phyloP scores from a whole-genome alignment of 2,888 invertebrate species.

The Drosophila paramelanica region DNA sequence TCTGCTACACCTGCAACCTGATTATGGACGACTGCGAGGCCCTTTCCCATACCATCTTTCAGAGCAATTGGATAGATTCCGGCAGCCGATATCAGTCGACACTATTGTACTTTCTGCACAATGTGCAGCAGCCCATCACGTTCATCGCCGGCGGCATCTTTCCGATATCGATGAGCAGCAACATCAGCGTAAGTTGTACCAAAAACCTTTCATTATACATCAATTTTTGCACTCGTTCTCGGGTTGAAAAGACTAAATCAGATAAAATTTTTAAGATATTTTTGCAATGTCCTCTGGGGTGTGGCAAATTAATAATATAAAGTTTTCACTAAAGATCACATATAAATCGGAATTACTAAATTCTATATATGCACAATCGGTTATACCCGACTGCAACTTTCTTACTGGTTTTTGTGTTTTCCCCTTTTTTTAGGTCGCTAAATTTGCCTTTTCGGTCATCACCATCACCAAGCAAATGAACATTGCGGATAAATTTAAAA shows the following conservation, averaged over 20 bases:
- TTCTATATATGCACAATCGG: no score
- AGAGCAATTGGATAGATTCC: slow-evolving; percentile 75
- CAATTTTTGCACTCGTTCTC: neutral
- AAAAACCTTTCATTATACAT: neutral
- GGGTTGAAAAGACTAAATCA: no score
- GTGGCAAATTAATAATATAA: no score
- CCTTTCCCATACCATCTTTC: slow-evolving; percentile 65
- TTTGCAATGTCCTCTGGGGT: no score
- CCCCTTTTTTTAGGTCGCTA: slow-evolving; percentile 56
- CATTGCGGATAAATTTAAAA: slow-evolving; percentile 64
- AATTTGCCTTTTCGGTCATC: slow-evolving; percentile 72
- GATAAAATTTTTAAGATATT: no score
- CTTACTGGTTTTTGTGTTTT: neutral
- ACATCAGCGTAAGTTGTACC: slow-evolving; percentile 62
- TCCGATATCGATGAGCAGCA: slow-evolving; percentile 66
- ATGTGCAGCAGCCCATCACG: slow-evolving; percentile 62
- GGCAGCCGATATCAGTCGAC: slow-evolving; percentile 58
- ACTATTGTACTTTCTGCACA: slow-evolving; percentile 67
- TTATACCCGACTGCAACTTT: no score
- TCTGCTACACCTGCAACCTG: slow-evolving; percentile 73
- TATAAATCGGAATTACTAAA: no score
- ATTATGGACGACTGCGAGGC: slow-evolving; percentile 69
- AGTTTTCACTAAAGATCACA: no score
- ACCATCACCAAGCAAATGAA: slow-evolving; percentile 68
- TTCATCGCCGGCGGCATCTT: slow-evolving; percentile 69